Conservation (phyloP, 2,113 vertebrate genomes). For the Sula dactylatra region DNA sequence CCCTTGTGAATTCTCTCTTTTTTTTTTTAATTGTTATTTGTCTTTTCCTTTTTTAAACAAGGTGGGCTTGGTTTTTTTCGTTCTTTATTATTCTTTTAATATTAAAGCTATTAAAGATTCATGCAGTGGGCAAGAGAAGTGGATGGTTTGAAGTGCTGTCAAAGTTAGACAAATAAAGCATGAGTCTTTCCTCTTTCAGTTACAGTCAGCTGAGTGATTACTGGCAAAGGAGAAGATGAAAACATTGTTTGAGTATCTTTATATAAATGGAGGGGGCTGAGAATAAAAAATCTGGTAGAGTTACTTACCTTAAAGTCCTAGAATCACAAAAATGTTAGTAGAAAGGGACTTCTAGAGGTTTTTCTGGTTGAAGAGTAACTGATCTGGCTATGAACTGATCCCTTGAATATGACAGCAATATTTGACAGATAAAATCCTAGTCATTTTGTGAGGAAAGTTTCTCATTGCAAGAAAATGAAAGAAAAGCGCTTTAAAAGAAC, state of each 20-base stretch:
- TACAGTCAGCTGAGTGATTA: neutral
- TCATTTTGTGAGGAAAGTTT: neutral
- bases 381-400: neutral
- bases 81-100: neutral
- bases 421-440: neutral
- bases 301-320: neutral
- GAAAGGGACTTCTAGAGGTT: neutral
- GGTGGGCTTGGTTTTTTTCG: fast-evolving
- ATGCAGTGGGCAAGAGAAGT: neutral
- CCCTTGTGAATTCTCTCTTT: neutral
- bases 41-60: neutral
- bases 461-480: neutral
- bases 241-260: neutral
- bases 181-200: neutral
- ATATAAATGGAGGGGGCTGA: neutral
- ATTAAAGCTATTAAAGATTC: neutral
- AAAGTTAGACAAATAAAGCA: neutral
- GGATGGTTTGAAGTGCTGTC: neutral
- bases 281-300: neutral
- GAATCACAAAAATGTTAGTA: neutral
- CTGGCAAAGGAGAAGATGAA: neutral
- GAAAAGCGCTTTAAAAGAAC: neutral
- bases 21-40: no score
- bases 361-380: neutral
- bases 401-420: neutral